phyloP scores from a whole-genome alignment of 2,797 vertebrate genomes.

The Oreortyx pictus region DNA sequence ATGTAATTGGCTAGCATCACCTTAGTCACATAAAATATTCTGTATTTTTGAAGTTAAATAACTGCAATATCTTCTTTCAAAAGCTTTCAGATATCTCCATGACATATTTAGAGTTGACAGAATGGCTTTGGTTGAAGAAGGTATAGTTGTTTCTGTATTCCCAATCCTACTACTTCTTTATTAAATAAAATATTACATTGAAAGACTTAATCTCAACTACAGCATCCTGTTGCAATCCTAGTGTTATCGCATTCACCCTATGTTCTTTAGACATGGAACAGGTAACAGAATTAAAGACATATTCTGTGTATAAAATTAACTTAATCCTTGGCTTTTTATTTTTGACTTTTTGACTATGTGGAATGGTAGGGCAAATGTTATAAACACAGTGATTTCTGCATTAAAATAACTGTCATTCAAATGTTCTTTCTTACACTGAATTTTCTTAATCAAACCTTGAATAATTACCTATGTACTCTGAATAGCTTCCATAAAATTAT shows the following conservation, averaged over 20 bases:
- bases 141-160: not conserved
- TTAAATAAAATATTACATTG: not conserved
- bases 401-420: not conserved
- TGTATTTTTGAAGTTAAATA: not conserved
- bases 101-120: not conserved
- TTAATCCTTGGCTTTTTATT: not conserved
- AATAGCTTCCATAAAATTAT: not conserved
- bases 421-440: not conserved
- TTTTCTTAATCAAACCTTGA: not conserved
- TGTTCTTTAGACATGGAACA: not conserved
- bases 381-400: not conserved
- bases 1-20: not conserved
- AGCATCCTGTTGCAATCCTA: not conserved
- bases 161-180: not conserved
- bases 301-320: not conserved
- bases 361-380: not conserved
- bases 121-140: not conserved
- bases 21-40: not conserved
- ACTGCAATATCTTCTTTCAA: slow-evolving; percentile 19
- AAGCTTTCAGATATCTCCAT: not conserved
- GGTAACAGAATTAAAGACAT: not conserved
- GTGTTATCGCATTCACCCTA: not conserved
- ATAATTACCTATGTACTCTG: not conserved
- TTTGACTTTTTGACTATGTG: not conserved
- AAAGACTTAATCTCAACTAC: not conserved